phyloP scores from a whole-genome alignment of 2,797 vertebrate species.

The Onychomys leucogaster region DNA sequence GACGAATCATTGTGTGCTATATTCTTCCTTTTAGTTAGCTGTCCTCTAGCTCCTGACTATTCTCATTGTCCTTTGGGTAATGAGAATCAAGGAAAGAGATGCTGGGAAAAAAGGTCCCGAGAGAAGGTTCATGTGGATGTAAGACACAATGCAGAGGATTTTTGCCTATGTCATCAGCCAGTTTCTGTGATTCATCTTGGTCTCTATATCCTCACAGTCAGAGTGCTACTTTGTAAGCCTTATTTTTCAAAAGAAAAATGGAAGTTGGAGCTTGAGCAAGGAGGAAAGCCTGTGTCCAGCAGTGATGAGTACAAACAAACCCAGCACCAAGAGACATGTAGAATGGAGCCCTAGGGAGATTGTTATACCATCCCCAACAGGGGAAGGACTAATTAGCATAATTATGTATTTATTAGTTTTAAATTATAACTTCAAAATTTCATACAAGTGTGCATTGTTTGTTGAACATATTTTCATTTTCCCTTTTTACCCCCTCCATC shows the following conservation, averaged over 20 bases:
- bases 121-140: slow-evolving; percentile 34
- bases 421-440: neutral
- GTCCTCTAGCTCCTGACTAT: slow-evolving; percentile 34
- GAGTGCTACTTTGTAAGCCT: neutral
- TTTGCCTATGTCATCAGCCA: slow-evolving; percentile 47
- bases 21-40: slow-evolving; percentile 15
- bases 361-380: neutral
- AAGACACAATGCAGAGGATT: slow-evolving; percentile 39
- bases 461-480: neutral
- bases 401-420: neutral
- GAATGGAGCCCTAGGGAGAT: slow-evolving; percentile 26
- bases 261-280: slow-evolving; percentile 67
- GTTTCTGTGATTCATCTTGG: slow-evolving; percentile 58
- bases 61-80: slow-evolving; percentile 4
- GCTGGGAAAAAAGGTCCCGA: neutral
- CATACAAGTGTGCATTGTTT: neutral
- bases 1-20: neutral
- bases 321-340: neutral
- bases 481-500: neutral
- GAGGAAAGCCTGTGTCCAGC: neutral
- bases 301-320: neutral
- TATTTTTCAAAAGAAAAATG: slow-evolving; percentile 72
- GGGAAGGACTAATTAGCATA: neutral
- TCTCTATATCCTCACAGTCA: neutral
- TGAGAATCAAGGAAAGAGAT: slow-evolving; percentile 58